These are phyloP conservation scores for Aplochiton taeniatus DNA, from an alignment of 2,797 vertebrate species.

Conservation along the genomic window DNA sequence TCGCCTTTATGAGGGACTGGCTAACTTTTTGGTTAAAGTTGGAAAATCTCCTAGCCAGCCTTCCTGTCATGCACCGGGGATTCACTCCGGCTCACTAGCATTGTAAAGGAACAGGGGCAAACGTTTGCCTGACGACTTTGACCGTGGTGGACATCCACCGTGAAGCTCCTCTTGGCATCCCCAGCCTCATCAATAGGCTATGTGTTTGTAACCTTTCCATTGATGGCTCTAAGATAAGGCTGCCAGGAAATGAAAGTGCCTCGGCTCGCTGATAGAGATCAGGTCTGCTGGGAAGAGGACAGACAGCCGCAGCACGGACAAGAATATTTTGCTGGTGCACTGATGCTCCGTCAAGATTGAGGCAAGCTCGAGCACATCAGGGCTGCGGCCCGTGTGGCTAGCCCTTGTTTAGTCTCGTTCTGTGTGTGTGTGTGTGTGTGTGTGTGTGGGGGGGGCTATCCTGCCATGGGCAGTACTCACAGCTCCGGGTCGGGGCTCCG, in stretches of 20 bases:
- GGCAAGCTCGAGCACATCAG: slow-evolving; percentile 15
- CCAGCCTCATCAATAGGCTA: slow-evolving; percentile 17
- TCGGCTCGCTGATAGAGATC: slow-evolving; percentile 38
- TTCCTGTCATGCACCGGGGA: too few species aligned
- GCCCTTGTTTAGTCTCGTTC: not conserved
- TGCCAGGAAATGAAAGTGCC: slow-evolving; percentile 46
- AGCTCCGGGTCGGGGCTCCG: slow-evolving; percentile 88
- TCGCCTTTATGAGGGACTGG: too few species aligned
- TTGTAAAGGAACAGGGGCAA: too few species aligned
- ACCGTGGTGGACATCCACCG: too few species aligned
- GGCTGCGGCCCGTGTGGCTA: not conserved
- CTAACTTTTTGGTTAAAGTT: too few species aligned
- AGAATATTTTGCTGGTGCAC: slow-evolving; percentile 31
- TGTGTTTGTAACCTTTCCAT: slow-evolving; percentile 13
- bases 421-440: too few species aligned
- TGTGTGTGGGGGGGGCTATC: too few species aligned
- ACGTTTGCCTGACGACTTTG: too few species aligned
- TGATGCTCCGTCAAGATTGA: slow-evolving; percentile 28
- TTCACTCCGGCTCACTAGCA: too few species aligned
- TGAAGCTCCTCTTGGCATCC: not conserved
- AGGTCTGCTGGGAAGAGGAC: slow-evolving; percentile 28
- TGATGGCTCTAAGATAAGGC: slow-evolving; percentile 29
- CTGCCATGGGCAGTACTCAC: slow-evolving; percentile 69
- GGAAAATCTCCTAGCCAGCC: too few species aligned
- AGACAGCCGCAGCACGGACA: slow-evolving; percentile 2